These are phyloP conservation scores for Drosophila histrio DNA, from an alignment of 2,888 invertebrate species.

Conservation along the genomic window DNA sequence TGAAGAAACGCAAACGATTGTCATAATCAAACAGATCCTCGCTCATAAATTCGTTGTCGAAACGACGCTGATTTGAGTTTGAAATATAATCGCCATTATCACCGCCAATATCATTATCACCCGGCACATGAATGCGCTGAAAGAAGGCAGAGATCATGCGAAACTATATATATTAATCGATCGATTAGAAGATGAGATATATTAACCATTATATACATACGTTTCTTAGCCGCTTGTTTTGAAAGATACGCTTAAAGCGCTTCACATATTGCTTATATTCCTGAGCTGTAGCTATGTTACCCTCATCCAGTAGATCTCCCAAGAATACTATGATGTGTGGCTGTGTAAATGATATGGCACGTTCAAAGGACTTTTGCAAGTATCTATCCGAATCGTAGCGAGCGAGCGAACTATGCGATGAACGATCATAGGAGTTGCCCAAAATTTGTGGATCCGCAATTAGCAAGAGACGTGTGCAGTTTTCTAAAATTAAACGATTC, in stretches of 20 bases:
- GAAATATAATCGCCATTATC: constrained; percentile 90
- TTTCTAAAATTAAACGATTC: constrained; percentile 69
- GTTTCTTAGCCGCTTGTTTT: constrained; percentile 78
- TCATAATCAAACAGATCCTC: constrained; percentile 87
- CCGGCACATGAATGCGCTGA: constrained; percentile 94
- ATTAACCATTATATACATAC: constrained; percentile 49
- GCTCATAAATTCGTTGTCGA: constrained; percentile 90
- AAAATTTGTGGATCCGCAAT: constrained; percentile 97
- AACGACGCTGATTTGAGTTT: constrained; percentile 88
- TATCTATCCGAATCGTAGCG: constrained; percentile 96
- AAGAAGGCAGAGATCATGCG: constrained; percentile 77
- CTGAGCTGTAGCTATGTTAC: constrained; percentile 89
- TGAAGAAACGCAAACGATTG: constrained; percentile 88
- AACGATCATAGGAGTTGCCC: constrained; percentile 90
- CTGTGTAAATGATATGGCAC: constrained; percentile 88
- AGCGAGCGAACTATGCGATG: constrained; percentile 88
- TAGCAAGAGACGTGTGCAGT: constrained; percentile 88
- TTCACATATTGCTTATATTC: constrained; percentile 91
- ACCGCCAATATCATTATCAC: constrained; percentile 99
- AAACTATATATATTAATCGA: constrained; percentile 53
- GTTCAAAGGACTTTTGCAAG: constrained; percentile 90
- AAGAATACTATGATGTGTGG: constrained; percentile 95
- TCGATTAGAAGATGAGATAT: not conserved
- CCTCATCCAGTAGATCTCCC: constrained; percentile 98
- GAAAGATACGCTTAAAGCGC: constrained; percentile 88